Conservation (phyloP, 1,140 invertebrate species). For the Aleiodes sp. region DNA sequence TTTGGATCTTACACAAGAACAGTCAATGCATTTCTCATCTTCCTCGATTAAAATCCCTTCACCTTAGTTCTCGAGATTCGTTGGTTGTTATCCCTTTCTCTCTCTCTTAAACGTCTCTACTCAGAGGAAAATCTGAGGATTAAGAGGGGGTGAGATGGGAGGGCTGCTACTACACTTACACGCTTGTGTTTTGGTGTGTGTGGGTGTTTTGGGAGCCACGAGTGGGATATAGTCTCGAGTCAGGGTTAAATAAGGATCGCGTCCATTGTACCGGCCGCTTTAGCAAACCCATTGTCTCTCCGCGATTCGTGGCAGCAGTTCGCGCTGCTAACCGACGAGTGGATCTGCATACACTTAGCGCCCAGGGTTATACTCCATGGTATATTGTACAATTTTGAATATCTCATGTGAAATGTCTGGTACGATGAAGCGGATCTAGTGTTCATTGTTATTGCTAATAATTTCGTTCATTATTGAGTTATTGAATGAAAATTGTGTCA, state of each 20-base stretch:
- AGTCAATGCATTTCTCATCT: not conserved
- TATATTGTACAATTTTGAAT: constrained; percentile 15
- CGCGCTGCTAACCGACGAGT: constrained; percentile 56
- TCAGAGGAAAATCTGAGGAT: constrained; percentile 13
- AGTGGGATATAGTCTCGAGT: constrained; percentile 67
- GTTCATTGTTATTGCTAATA: not conserved
- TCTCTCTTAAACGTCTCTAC: not conserved
- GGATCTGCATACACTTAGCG: constrained; percentile 68
- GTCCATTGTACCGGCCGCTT: constrained; percentile 59
- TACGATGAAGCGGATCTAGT: not conserved
- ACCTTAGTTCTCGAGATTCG: not conserved
- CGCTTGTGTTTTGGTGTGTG: not conserved
- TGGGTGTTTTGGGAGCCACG: constrained; percentile 49
- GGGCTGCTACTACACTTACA: constrained; percentile 1
- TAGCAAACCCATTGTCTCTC: constrained; percentile 60
- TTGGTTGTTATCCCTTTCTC: constrained; percentile 34
- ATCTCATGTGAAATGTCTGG: not conserved
- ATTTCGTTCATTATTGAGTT: not conserved
- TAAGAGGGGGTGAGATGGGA: not conserved
- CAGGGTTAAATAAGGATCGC: constrained; percentile 68
- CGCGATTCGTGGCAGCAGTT: constrained; percentile 45
- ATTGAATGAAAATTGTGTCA: too few species aligned
- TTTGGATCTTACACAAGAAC: not conserved
- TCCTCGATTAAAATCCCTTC: not conserved
- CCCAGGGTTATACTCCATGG: constrained; percentile 57